phyloP scores from a whole-genome alignment of 2,113 vertebrate genomes.

The Scortum barcoo region DNA sequence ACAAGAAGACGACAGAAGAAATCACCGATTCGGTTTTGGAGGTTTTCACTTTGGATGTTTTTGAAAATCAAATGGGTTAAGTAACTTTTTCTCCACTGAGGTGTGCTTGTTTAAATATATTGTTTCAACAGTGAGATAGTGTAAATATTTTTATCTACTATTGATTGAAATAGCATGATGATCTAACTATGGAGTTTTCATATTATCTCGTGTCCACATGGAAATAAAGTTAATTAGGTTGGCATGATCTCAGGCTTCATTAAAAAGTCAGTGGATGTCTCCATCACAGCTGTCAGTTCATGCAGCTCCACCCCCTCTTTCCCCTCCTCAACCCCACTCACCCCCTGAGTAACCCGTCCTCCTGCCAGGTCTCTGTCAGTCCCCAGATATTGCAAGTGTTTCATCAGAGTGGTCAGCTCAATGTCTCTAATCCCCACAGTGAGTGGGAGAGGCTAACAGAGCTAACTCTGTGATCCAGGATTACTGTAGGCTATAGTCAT shows the following conservation, averaged over 20 bases:
- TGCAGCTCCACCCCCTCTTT: not conserved
- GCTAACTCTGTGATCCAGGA: conserved; percentile 80
- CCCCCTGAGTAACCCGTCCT: conserved; percentile 18
- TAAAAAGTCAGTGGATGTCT: conserved; percentile 3
- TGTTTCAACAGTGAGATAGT: not conserved
- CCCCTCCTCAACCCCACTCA: not conserved
- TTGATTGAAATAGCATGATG: not conserved
- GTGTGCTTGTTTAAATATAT: not conserved
- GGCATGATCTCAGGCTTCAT: conserved; percentile 13
- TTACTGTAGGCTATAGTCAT: conserved; percentile 64
- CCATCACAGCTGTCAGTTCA: conserved; percentile 28
- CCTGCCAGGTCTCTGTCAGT: conserved; percentile 53
- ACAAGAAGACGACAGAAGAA: no score
- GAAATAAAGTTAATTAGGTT: conserved; percentile 1
- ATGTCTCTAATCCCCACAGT: conserved; percentile 76
- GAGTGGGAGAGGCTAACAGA: conserved; percentile 74
- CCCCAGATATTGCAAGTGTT: conserved; percentile 69
- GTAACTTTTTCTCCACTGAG: not conserved
- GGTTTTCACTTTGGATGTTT: no score
- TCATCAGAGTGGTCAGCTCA: conserved; percentile 71
- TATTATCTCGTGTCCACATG: not conserved
- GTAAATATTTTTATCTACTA: not conserved
- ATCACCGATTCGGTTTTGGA: no score
- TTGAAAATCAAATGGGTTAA: not conserved
- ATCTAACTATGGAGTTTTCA: conserved; percentile 5